These are phyloP conservation scores for Penaeus monodon DNA, from an alignment of 2,888 invertebrate species.

Conservation along the genomic window DNA sequence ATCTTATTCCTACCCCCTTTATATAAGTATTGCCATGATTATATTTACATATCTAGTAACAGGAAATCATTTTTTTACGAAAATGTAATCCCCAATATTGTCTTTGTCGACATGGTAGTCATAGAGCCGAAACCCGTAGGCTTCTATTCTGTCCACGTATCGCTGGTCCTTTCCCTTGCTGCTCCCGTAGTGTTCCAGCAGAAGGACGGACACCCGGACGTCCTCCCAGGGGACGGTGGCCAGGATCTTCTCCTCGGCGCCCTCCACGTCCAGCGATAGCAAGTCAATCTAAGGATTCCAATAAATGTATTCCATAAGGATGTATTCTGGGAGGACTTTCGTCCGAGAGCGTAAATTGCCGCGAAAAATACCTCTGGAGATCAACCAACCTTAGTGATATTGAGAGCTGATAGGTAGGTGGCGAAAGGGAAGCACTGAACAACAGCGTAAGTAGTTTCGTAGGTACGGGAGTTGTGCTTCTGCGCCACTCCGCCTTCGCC, in stretches of 20 bases:
- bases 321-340: too few species aligned
- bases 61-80: constrained; percentile 30
- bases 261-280: constrained; percentile 74
- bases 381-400: constrained; percentile 37
- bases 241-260: constrained; percentile 72
- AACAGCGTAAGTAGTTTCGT: constrained; percentile 35
- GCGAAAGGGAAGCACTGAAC: constrained; percentile 52
- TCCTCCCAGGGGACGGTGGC: constrained; percentile 73
- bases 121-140: constrained; percentile 31
- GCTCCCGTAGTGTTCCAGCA: constrained; percentile 43
- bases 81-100: constrained; percentile 52
- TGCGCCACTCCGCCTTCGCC: constrained; percentile 42
- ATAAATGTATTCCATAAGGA: constrained; percentile 71
- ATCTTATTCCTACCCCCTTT: too few species aligned
- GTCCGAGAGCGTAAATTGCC: too few species aligned
- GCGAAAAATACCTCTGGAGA: not conserved
- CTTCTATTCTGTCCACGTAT: constrained; percentile 32
- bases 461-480: constrained; percentile 22
- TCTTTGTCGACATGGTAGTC: constrained; percentile 52
- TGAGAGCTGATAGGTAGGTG: constrained; percentile 44
- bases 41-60: too few species aligned
- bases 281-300: constrained; percentile 72
- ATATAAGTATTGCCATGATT: too few species aligned
- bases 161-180: constrained; percentile 28
- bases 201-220: constrained; percentile 69